Evolutionary conservation across 2,797 vertebrate species (phyloP).

Genomic region (Anguilla anguilla): DNA sequence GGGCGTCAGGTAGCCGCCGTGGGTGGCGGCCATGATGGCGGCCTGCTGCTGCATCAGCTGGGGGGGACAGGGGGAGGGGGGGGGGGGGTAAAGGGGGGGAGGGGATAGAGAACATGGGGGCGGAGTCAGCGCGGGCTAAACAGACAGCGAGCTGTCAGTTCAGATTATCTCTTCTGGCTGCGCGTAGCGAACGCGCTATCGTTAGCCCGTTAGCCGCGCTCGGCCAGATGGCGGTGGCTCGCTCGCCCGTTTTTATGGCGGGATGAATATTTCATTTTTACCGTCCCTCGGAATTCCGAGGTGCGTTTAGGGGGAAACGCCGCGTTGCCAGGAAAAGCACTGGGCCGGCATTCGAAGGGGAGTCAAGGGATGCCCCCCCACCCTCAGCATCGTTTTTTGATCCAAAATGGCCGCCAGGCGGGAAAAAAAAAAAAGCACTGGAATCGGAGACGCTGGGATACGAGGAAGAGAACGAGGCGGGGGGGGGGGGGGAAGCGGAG

Average conservation of each 20-base stretch:
- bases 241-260: neutral
- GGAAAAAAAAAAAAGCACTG: constrained; percentile 35
- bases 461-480: constrained; percentile 54
- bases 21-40: constrained; percentile 91
- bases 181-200: neutral
- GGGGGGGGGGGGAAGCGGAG: constrained; percentile 61
- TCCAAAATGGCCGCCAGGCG: constrained; percentile 27
- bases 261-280: neutral
- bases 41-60: constrained; percentile 99
- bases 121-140: constrained; percentile 5
- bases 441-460: constrained; percentile 58
- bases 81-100: constrained; percentile 29
- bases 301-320: neutral
- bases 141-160: neutral
- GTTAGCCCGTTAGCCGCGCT: neutral
- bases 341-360: neutral
- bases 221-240: neutral
- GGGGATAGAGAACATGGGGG: constrained; percentile 50
- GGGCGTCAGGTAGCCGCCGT: constrained; percentile 92
- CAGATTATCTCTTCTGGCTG: neutral
- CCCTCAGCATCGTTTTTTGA: neutral
- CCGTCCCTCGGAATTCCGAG: neutral
- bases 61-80: constrained; percentile 50
- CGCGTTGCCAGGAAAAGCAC: neutral
- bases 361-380: neutral